Conservation (phyloP, 2,113 vertebrate species). For the Grammomys surdaster region DNA sequence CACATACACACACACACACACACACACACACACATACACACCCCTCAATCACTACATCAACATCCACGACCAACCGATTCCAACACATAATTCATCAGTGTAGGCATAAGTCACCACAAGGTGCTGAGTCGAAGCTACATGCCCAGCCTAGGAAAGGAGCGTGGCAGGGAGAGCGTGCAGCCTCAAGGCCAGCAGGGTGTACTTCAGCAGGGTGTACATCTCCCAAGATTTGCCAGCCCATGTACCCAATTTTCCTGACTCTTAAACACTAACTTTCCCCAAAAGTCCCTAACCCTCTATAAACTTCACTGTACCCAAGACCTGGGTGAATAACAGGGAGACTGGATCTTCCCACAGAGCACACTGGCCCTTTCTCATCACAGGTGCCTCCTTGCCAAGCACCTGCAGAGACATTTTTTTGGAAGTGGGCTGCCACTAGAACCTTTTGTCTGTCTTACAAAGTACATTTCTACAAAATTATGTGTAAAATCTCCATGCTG, state of each 20-base stretch:
- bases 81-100: fast-evolving
- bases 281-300: background rate
- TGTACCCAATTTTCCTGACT: background rate
- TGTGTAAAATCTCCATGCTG: background rate
- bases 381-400: background rate
- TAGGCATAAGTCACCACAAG: fast-evolving
- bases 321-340: background rate
- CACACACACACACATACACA: background rate
- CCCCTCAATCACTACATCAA: background rate
- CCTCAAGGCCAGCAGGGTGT: background rate
- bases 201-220: background rate
- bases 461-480: background rate
- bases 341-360: background rate
- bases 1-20: too few relatives aligned
- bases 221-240: background rate
- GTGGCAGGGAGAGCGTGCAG: too few relatives aligned
- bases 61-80: background rate
- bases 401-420: background rate
- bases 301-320: background rate
- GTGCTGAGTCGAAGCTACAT: background rate
- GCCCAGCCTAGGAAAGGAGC: fast-evolving
- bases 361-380: background rate
- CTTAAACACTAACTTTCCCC: too few relatives aligned
- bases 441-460: background rate
- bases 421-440: background rate